These are phyloP conservation scores for Alcedo quadribrachys DNA, from an alignment of 2,797 vertebrate genomes.

Conservation along the genomic window DNA sequence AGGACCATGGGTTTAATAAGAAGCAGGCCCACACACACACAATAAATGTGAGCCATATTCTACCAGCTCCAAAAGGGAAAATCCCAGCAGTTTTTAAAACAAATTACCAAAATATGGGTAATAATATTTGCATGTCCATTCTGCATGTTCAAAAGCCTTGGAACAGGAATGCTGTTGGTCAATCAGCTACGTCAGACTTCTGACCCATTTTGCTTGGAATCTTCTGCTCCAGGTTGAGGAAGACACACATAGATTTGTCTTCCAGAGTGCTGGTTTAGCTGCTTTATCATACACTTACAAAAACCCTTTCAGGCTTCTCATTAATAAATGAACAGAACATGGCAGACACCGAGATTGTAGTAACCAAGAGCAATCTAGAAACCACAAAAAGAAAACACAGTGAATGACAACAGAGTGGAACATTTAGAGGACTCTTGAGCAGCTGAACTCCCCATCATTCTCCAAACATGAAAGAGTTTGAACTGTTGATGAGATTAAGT, in stretches of 20 bases:
- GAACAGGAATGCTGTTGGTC: background rate
- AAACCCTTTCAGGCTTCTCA: background rate
- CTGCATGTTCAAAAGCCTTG: background rate
- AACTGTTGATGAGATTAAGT: conserved; percentile 34
- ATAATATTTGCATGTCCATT: background rate
- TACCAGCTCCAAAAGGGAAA: conserved; percentile 13
- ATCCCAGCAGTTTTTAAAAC: background rate
- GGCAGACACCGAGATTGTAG: background rate
- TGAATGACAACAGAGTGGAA: background rate
- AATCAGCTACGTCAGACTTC: background rate
- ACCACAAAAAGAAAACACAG: conserved; percentile 18
- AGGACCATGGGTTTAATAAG: conserved; percentile 1
- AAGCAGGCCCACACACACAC: conserved; percentile 13
- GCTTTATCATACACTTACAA: background rate
- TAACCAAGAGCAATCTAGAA: conserved; percentile 14
- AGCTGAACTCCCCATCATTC: conserved; percentile 13
- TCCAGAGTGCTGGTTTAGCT: background rate
- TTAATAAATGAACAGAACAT: conserved; percentile 6
- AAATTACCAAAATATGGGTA: conserved; percentile 24
- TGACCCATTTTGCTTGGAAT: background rate
- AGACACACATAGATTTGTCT: background rate
- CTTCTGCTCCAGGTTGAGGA: conserved; percentile 6
- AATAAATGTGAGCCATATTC: conserved; percentile 22
- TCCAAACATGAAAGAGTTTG: background rate
- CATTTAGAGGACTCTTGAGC: conserved; percentile 1